Evolutionary conservation across 2,797 vertebrate genomes (phyloP), one percentile per base, ranked within the genome.

Genomic region (Siniperca obscura): DNA sequence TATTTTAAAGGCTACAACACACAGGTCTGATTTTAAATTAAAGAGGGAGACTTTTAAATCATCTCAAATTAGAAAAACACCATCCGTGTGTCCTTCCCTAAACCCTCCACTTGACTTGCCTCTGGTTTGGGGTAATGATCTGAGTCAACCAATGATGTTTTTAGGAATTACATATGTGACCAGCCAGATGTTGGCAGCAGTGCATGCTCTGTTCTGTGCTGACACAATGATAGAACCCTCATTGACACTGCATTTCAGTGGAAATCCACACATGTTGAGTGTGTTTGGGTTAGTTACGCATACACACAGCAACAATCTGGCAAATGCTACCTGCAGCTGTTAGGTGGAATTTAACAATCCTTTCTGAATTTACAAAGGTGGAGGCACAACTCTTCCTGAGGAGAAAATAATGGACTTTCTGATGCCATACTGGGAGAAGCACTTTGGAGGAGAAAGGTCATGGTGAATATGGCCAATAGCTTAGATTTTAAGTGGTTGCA

Each of bases 381-480:
- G 53, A 67, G 76, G 27, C 1, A 0, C 73, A 66, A 77, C 56
- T 56, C 55, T 57, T 82, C 86, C 87, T 40, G 56, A 74, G 53
- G 89, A 67, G 90, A 83, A 86, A 90, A 90, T 87, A 93, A 94
- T 87, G 80, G 56, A 88, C 83, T 89, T 78, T 83, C 74, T 70
- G 78, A 79, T n/a, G 76, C 60, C 73, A 78, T 53, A 80, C 74
- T 75, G 71, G 53, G 83, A 75, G 80, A 74, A 77, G 68, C 78
- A 81, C 74, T 86, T 76, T 70, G 57, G 60, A 67, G 64, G 52
- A 30, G n/a, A 74, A 75, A 83, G 87, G 88, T 87, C 57, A 64
- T 1, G 22, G 62, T 21, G 62, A 84, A 80, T 71, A 34, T 48
- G 67, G 59, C 62, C 21, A 76, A n/a, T 19, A 60, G 72, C 12